These are phyloP conservation scores for Lophochroa leadbeateri DNA, from an alignment of 2,113 vertebrate genomes.

Conservation along the genomic window DNA sequence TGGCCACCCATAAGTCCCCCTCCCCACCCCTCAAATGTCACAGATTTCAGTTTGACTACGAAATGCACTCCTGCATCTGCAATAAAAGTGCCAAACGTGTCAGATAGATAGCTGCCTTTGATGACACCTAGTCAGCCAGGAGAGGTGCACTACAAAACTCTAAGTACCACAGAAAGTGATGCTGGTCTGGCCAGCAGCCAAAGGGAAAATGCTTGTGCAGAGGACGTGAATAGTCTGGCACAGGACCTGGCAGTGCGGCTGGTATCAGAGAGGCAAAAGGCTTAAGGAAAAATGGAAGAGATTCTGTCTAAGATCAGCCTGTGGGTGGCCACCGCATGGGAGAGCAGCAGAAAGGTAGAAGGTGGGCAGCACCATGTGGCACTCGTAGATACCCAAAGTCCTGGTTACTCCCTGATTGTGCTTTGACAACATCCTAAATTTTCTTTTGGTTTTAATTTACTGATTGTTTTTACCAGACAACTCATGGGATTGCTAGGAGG, in stretches of 20 bases:
- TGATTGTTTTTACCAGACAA: not conserved
- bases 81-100: not conserved
- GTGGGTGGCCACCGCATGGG: fast-evolving
- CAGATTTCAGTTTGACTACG: constrained; percentile 37
- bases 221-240: not conserved
- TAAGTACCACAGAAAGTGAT: not conserved
- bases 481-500: not conserved
- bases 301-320: fast-evolving
- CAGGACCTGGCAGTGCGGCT: not conserved
- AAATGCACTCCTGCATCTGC: not conserved
- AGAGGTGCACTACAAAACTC: constrained; percentile 39
- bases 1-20: too few species aligned
- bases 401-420: not conserved
- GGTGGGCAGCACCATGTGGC: not conserved
- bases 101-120: constrained; percentile 18
- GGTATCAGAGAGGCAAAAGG: not conserved
- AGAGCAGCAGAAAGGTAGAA: not conserved
- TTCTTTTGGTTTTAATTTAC: not conserved
- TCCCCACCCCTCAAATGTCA: not conserved
- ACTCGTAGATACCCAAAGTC: not conserved
- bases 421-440: not conserved
- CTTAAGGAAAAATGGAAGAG: not conserved
- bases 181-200: not conserved
- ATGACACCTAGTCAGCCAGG: constrained; percentile 18
- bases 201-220: not conserved